Base-by-base conservation (phyloP, 2,113 vertebrate species). In the Orthochromis indermauri region DNA sequence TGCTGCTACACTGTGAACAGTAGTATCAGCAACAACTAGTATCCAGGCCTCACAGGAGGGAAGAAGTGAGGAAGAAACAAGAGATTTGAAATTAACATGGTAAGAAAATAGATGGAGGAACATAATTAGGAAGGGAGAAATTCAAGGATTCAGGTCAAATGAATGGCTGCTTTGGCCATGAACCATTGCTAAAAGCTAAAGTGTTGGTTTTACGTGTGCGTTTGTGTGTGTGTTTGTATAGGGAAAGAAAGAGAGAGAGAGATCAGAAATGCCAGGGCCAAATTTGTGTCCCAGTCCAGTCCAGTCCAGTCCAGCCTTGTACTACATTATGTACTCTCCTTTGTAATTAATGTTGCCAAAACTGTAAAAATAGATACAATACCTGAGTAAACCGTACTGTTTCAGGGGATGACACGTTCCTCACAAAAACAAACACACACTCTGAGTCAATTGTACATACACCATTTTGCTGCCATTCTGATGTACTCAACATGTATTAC, bases 321-420 rank as follows among this genome's bases (percentile, higher is more conserved):
- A 66, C 19, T 37, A 66, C 33, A 37, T 35, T 13, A 5, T 66
- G 33, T 21, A 21, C 61, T 66, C 19, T 66, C 33, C 33, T 68
- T 40, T 40, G 63, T 40, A 68, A 68, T 68, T 68, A 24, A 40
- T 68, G 63, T 24, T 68, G 8, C 40, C 68, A 78, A 49, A 78
- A 2, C 8, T 26, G 13, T 45, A 47, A 78, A 19, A 73, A 73
- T 17, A 28, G 24, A 47, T 11, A 17, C 42, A 31, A 31, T 28
- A 26, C 42, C 24, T 49, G 9, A 49, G 24, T 12, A 17, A 78
- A 31, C 16, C 4, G 10, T 12, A 49, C 26, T 19, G 24, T 28
- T 31, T 16, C 16, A 49, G 42, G 7, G 26, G 45, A 78, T 5
- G 42, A 45, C 42, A 76, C 0, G 1, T 51, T 78, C 10, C 73